Base-by-base conservation (phyloP, 2,113 vertebrate species). In the Hydrochoerus hydrochaeris region DNA sequence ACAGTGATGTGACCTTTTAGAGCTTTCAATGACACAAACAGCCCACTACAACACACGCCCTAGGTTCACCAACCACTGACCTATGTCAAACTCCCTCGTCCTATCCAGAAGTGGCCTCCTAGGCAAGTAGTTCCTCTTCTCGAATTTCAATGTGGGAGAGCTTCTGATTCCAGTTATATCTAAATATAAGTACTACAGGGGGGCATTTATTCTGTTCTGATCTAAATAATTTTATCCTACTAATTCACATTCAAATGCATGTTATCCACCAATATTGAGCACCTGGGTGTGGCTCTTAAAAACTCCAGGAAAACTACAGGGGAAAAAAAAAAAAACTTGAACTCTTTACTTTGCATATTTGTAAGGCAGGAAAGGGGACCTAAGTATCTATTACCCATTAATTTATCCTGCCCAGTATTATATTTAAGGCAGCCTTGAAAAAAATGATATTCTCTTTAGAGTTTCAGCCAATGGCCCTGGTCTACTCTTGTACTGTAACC, bases 231-330 rank as follows among this genome's bases (percentile, higher is more conserved):
- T 91, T 73, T 16, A 93, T 80, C 89, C 87, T 22, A 91, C 97
- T 96, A 93, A 97, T 93, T 97, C 91, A 94, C 78, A 91, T 89
- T 96, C 89, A 90, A 83, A 96, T 73, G 57, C 82, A 41, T 49
- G 71, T 85, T 94, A 95, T 28, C 71, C 65, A 78, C 54, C 6
- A 6, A 90, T 73, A 83, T 19, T 82, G 86, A 94, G 96, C 96
- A 97, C 97, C 95, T 96, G 93, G 80, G 81, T 85, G 44, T 28
- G 63, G 80, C 49, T 89, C 91, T 94, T 67, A 54, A 69, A 92
- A 77, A 95, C 12, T 86, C 54, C 4, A 87, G 84, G 91, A 96
- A 96, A 96, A 80, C 54, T 44, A 62, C 62, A 65, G 38, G 87
- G 81, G 94, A 78, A 94, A 95, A 95, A 62, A 84, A 95, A 83